Evolutionary conservation across 2,888 invertebrate species (phyloP).

Genomic region (Caenorhabditis japonica): DNA sequence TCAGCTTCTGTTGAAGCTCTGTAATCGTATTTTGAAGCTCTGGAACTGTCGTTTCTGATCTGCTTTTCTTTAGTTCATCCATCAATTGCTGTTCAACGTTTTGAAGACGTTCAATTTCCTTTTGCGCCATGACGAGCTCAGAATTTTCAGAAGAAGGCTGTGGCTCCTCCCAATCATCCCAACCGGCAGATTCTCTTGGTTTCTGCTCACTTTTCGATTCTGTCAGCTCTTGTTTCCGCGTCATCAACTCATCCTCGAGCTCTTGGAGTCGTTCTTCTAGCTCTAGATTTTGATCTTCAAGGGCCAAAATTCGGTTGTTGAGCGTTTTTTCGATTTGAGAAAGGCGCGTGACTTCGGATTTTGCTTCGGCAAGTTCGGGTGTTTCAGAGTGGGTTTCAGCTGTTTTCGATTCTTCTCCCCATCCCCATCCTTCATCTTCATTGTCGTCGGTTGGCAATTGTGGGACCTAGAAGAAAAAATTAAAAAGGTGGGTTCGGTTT

Average conservation of each 20-base stretch:
- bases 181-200: conserved; percentile 13
- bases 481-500: too few relatives aligned
- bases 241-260: conserved; percentile 41
- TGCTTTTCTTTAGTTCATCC: not conserved
- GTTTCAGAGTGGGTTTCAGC: not conserved
- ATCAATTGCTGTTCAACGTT: conserved; percentile 25
- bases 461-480: too few relatives aligned
- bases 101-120: conserved; percentile 14
- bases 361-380: conserved; percentile 1
- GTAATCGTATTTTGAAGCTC: conserved; percentile 12
- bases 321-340: conserved; percentile 49
- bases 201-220: not conserved
- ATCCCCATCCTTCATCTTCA: conserved; percentile 26
- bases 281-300: conserved; percentile 56
- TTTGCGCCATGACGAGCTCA: conserved; percentile 3
- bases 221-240: conserved; percentile 13
- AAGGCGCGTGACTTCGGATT: conserved; percentile 35
- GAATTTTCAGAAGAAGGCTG: not conserved
- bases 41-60: not conserved
- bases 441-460: not conserved
- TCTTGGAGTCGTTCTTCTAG: conserved; percentile 52
- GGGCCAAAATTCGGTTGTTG: conserved; percentile 49
- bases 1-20: conserved; percentile 9
- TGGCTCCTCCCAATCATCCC: conserved; percentile 24
- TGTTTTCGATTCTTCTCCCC: conserved; percentile 7